These are phyloP conservation scores for Mus spicilegus DNA, from an alignment of 2,113 vertebrate genomes.

Conservation along the genomic window DNA sequence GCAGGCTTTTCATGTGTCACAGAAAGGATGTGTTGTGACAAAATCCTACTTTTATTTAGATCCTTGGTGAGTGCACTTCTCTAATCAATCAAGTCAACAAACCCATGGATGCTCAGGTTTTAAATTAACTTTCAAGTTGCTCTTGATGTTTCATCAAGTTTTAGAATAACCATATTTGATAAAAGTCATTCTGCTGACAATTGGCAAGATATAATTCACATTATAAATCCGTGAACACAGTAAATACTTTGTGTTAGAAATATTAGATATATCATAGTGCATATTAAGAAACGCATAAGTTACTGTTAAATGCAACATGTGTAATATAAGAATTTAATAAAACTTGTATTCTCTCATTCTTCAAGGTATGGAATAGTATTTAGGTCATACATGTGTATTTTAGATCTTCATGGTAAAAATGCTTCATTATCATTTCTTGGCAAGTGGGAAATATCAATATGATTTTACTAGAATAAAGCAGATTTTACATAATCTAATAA, in stretches of 20 bases:
- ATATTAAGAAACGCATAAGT: not conserved
- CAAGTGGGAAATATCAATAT: not conserved
- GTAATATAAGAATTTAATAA: slow-evolving; percentile 19
- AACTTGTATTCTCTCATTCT: not conserved
- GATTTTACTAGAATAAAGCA: not conserved
- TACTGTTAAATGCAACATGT: not conserved
- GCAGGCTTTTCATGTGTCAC: not conserved
- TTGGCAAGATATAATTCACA: not conserved
- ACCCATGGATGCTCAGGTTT: not conserved
- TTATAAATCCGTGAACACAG: not conserved
- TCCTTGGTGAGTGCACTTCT: not conserved
- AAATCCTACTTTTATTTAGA: not conserved
- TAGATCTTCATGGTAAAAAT: not conserved
- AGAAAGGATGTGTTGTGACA: not conserved
- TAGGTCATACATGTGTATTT: not conserved
- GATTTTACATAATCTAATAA: not conserved
- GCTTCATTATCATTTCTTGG: not conserved
- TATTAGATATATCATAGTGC: not conserved
- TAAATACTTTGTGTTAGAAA: slow-evolving; percentile 30
- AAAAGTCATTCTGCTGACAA: not conserved
- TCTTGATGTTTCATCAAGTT: not conserved
- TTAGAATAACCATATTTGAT: not conserved
- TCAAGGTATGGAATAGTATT: not conserved
- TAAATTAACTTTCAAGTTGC: not conserved
- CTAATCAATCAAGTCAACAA: not conserved